Conservation (phyloP, 2,113 vertebrate genomes). For the Amphilophus citrinellus region DNA sequence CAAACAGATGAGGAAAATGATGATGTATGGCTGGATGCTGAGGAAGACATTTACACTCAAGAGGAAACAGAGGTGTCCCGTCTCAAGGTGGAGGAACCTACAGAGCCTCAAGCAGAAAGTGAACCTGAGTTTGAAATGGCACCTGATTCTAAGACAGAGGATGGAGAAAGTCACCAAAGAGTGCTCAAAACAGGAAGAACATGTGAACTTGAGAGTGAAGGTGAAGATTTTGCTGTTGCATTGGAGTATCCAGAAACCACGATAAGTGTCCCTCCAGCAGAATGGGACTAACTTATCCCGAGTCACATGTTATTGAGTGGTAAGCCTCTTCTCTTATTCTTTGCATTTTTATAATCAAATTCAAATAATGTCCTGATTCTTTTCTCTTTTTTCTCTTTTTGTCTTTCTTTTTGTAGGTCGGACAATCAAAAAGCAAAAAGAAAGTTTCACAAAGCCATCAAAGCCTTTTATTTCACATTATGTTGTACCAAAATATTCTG, state of each 20-base stretch:
- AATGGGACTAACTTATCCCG: conserved; percentile 33
- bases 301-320: not conserved
- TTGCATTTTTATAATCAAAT: not conserved
- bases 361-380: not conserved
- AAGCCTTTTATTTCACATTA: conserved; percentile 5
- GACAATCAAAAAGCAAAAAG: conserved; percentile 38
- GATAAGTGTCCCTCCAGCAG: not conserved
- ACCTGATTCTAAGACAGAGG: not conserved
- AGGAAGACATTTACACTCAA: conserved; percentile 57
- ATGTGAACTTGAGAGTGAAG: conserved; percentile 49
- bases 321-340: not conserved
- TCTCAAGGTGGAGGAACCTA: conserved; percentile 5
- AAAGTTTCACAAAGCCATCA: conserved; percentile 17
- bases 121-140: not conserved
- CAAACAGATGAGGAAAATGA: conserved; percentile 62
- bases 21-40: conserved; percentile 78
- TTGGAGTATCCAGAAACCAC: conserved; percentile 37
- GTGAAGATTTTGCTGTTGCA: conserved; percentile 65
- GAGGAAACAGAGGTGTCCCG: not conserved
- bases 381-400: not conserved
- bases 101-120: not conserved
- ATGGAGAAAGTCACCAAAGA: conserved; percentile 10
- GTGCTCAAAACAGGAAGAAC: not conserved
- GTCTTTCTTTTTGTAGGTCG: conserved; percentile 14
- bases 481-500: not conserved